Conservation (phyloP, 2,888 invertebrate species). For the Volucella bombylans region DNA sequence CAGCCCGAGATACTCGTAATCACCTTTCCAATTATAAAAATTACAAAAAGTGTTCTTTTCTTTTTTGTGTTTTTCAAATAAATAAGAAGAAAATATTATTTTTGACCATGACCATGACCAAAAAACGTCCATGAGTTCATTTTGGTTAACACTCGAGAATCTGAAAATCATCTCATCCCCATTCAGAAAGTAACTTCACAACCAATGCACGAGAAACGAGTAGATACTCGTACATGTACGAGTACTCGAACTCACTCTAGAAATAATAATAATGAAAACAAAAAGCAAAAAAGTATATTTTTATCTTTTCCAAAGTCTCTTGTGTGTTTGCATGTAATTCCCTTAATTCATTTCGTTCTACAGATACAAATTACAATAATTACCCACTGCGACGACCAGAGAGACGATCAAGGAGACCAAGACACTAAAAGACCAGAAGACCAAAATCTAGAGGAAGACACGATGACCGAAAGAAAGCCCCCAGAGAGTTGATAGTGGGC, state of each 20-base stretch:
- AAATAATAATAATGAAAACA: not conserved
- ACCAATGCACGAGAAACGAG: slow-evolving; percentile 14
- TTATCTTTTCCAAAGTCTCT: slow-evolving; percentile 32
- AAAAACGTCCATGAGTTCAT: slow-evolving; percentile 58
- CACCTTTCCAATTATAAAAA: slow-evolving; percentile 61
- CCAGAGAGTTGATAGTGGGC: slow-evolving; percentile 13
- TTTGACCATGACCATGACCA: slow-evolving; percentile 73
- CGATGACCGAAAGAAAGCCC: slow-evolving; percentile 26
- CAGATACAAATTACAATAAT: slow-evolving; percentile 74
- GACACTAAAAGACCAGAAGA: slow-evolving; percentile 1
- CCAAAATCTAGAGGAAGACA: slow-evolving; percentile 24
- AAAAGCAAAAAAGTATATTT: slow-evolving; percentile 29
- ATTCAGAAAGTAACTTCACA: slow-evolving; percentile 62
- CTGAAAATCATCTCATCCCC: slow-evolving; percentile 15
- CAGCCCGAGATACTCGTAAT: slow-evolving; percentile 38
- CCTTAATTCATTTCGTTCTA: slow-evolving; percentile 74
- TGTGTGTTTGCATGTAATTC: slow-evolving; percentile 74
- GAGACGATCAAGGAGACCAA: slow-evolving; percentile 18
- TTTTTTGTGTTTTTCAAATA: not conserved
- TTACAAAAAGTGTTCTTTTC: slow-evolving; percentile 29
- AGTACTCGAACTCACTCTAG: slow-evolving; percentile 5
- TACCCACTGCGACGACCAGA: slow-evolving; percentile 60
- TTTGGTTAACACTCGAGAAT: not conserved
- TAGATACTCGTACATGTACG: not conserved
- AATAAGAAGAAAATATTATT: slow-evolving; percentile 55